Conservation (phyloP, 2,888 invertebrate genomes). For the Zaprionus obscuricornis region DNA sequence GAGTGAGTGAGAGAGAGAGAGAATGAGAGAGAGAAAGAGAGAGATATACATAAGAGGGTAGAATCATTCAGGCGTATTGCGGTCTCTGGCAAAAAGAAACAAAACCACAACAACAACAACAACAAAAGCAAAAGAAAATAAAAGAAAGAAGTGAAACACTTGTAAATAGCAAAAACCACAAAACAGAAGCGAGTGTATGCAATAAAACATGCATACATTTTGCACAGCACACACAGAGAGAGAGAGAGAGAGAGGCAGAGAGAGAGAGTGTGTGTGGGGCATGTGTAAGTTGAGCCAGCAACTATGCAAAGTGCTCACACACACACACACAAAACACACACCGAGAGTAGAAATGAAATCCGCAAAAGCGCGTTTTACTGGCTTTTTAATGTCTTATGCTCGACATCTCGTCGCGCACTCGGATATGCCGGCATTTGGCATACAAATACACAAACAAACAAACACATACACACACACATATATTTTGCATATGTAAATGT, state of each 20-base stretch:
- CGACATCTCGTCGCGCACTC: slow-evolving; percentile 50
- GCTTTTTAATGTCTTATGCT: slow-evolving; percentile 72
- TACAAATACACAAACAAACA: slow-evolving; percentile 13
- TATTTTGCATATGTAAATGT: slow-evolving; percentile 25
- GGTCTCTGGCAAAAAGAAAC: slow-evolving; percentile 41
- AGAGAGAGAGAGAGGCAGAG: slow-evolving; percentile 10
- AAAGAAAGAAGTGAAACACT: slow-evolving; percentile 61
- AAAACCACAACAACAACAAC: slow-evolving; percentile 6
- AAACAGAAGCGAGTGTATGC: slow-evolving; percentile 66
- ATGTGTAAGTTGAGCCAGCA: slow-evolving; percentile 44
- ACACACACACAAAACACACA: slow-evolving; percentile 29
- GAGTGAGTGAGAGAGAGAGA: too few relatives aligned
- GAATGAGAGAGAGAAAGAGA: too few relatives aligned
- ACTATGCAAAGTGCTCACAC: slow-evolving; percentile 64
- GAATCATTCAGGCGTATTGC: slow-evolving; percentile 55
- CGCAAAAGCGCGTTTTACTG: slow-evolving; percentile 76
- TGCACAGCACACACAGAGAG: slow-evolving; percentile 47
- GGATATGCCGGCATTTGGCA: slow-evolving; percentile 47
- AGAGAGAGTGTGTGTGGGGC: slow-evolving; percentile 13
- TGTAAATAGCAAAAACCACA: slow-evolving; percentile 73
- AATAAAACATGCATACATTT: slow-evolving; percentile 77
- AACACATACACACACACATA: slow-evolving; percentile 10
- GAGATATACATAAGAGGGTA: slow-evolving; percentile 25
- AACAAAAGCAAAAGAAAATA: slow-evolving; percentile 14
- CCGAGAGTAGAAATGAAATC: slow-evolving; percentile 66